phyloP scores from a whole-genome alignment of 2,113 vertebrate species.

The Petrocephalus zakoni region DNA sequence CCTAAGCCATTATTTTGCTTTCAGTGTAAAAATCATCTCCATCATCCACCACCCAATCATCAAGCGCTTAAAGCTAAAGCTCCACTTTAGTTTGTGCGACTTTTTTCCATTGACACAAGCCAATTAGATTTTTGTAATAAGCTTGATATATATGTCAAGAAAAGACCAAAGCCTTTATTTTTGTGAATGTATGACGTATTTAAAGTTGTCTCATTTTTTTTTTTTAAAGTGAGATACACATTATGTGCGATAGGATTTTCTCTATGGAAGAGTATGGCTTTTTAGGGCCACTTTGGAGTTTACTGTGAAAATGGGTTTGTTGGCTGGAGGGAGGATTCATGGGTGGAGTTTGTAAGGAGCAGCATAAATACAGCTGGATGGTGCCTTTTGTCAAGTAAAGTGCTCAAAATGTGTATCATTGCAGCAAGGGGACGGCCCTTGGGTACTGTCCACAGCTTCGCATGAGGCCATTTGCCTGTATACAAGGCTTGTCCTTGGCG shows the following conservation, averaged over 20 bases:
- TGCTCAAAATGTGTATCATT: neutral
- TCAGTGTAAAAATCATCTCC: slow-evolving; percentile 34
- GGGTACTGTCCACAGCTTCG: neutral
- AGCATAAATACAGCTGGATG: neutral
- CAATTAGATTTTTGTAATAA: neutral
- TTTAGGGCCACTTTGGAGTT: neutral
- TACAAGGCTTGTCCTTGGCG: neutral
- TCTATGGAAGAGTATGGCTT: neutral
- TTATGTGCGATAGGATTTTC: neutral
- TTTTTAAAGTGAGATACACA: neutral
- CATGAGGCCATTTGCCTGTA: neutral
- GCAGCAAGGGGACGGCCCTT: neutral
- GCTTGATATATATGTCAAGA: neutral
- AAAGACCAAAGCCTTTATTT: slow-evolving; percentile 17
- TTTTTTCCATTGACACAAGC: neutral
- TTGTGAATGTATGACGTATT: slow-evolving; percentile 16
- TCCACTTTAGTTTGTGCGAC: neutral
- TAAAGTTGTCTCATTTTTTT: neutral
- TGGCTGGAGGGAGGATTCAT: too few relatives aligned
- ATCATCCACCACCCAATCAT: slow-evolving; percentile 13
- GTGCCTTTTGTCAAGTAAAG: neutral
- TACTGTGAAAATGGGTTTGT: slow-evolving; percentile 14
- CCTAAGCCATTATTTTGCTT: slow-evolving; percentile 38
- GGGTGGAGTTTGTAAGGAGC: neutral
- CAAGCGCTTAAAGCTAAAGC: neutral